These are phyloP conservation scores for Sinocyclocheilus grahami DNA, from an alignment of 2,113 vertebrate species.

Conservation along the genomic window DNA sequence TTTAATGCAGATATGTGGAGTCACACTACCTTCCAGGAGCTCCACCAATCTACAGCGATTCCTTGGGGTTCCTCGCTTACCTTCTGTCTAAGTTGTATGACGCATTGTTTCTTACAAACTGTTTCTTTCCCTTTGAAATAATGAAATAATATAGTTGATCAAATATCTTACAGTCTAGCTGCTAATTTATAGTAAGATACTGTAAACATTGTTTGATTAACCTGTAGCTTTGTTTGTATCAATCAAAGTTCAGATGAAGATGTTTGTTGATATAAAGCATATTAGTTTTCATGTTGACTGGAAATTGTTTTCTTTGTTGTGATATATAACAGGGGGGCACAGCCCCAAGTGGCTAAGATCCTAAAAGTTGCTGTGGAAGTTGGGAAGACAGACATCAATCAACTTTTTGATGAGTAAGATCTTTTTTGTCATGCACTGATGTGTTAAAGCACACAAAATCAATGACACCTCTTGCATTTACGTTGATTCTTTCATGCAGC, in stretches of 20 bases:
- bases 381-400: background rate
- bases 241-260: background rate
- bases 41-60: slow-evolving; percentile 1
- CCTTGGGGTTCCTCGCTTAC: background rate
- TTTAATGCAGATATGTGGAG: slow-evolving; percentile 24
- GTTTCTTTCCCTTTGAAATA: background rate
- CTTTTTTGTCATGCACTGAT: background rate
- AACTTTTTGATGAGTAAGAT: slow-evolving; percentile 8
- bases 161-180: no score
- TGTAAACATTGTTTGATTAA: background rate
- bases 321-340: background rate
- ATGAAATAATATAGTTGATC: background rate
- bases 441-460: no score
- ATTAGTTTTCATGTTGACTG: background rate
- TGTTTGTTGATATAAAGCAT: background rate
- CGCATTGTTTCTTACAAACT: background rate
- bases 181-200: background rate
- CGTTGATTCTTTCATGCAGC: background rate
- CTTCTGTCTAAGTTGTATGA: slow-evolving; percentile 2
- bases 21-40: slow-evolving; percentile 8
- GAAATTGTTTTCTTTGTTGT: background rate
- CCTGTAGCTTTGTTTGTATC: background rate
- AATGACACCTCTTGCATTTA: background rate
- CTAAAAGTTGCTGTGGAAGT: slow-evolving; percentile 17
- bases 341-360: background rate